Evolutionary conservation across 2,113 vertebrate genomes (phyloP).

Genomic region (Catharus fuscescens): DNA sequence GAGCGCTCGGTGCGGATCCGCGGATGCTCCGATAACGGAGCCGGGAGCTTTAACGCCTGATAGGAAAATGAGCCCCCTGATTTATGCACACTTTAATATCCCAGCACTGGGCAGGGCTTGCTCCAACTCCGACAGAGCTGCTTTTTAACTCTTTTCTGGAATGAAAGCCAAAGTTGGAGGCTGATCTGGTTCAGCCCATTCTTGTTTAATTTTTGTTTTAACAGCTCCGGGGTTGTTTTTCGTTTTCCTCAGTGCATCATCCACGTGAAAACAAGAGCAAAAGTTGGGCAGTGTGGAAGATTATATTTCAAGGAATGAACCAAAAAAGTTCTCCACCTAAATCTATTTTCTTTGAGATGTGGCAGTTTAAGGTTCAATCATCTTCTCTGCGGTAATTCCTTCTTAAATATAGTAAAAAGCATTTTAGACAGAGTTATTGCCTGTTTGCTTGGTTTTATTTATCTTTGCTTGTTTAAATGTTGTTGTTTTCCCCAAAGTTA

Average conservation of each 20-base stretch:
- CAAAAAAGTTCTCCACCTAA: not conserved
- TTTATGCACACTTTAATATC: conserved; percentile 6
- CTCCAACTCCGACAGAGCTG: not conserved
- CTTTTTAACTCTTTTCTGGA: not conserved
- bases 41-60: not conserved
- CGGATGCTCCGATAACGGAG: conserved; percentile 10
- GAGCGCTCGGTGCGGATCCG: not conserved
- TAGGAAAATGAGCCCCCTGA: not conserved
- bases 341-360: not conserved
- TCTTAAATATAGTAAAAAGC: not conserved
- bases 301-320: not conserved
- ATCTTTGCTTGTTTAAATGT: not conserved
- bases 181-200: accelerated
- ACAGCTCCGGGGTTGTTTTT: accelerated
- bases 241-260: not conserved
- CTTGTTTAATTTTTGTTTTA: not conserved
- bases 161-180: not conserved
- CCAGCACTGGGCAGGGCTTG: not conserved
- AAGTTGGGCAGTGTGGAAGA: not conserved
- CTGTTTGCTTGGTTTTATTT: not conserved
- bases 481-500: not conserved
- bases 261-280: not conserved
- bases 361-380: not conserved
- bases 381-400: not conserved
- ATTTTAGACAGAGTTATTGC: not conserved